phyloP scores from a whole-genome alignment of 2,797 vertebrate species.

The Glossophaga mutica region DNA sequence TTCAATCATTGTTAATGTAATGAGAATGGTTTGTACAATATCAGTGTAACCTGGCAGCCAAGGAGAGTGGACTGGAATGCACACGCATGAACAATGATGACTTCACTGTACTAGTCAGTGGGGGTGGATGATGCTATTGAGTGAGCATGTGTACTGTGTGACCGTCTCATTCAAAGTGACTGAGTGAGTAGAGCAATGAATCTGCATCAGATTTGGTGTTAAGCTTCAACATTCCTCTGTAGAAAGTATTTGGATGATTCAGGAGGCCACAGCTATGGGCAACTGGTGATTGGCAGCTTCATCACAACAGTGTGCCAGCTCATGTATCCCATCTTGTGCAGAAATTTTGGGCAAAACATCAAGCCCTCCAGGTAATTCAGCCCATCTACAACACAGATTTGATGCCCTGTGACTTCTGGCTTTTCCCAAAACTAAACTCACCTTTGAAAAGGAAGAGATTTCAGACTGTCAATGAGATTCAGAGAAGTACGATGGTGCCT shows the following conservation, averaged over 20 bases:
- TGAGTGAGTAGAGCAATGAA: background rate
- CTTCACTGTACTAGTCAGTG: background rate
- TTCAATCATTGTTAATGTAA: background rate
- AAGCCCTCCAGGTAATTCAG: background rate
- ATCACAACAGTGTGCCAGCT: background rate
- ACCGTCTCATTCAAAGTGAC: background rate
- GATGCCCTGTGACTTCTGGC: background rate
- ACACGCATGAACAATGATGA: background rate
- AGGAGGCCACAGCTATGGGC: background rate
- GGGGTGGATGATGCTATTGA: background rate
- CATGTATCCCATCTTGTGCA: background rate
- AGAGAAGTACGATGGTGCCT: background rate
- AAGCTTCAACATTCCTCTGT: background rate
- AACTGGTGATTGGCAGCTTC: background rate
- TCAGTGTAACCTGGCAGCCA: background rate
- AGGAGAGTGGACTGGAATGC: background rate
- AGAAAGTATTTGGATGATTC: background rate
- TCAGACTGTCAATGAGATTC: background rate
- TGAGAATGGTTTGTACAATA: background rate
- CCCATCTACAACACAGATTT: background rate
- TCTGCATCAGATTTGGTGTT: background rate
- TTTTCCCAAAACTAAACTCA: background rate
- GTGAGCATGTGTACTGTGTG: background rate
- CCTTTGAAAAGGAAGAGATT: background rate
- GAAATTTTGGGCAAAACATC: background rate